Conservation (phyloP, 2,113 vertebrate genomes). For the Mesocricetus auratus region DNA sequence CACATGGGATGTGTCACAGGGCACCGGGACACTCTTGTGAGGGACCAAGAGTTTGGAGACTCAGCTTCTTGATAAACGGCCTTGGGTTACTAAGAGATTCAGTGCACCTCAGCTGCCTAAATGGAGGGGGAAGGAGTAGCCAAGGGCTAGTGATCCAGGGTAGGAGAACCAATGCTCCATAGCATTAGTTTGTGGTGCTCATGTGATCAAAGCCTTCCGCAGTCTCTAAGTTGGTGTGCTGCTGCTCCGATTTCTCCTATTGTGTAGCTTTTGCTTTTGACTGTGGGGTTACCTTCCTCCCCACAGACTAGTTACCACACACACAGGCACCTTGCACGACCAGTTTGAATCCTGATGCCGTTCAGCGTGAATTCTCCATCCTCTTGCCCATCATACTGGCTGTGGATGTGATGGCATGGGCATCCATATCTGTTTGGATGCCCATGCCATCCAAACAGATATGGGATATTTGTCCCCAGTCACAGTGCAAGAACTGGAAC, state of each 20-base stretch:
- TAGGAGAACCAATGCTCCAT: background rate
- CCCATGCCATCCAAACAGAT: too few species aligned
- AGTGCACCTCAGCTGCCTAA: background rate
- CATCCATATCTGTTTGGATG: too few species aligned
- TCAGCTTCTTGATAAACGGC: background rate
- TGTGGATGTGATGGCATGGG: rapidly evolving
- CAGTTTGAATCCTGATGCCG: background rate
- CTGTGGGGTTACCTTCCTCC: background rate
- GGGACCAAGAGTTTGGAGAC: background rate
- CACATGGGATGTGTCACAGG: too few species aligned
- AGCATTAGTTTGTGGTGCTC: background rate
- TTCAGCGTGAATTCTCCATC: background rate
- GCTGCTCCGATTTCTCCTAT: background rate
- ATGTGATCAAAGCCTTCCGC: background rate
- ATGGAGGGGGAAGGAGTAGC: background rate
- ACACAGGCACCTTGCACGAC: background rate
- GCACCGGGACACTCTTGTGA: background rate
- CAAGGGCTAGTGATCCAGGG: background rate
- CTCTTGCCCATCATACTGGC: background rate
- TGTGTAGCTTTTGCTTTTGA: background rate
- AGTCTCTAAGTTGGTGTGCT: background rate
- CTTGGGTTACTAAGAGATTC: background rate
- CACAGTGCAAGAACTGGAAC: background rate
- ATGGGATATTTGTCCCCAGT: background rate
- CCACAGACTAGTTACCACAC: background rate